Evolutionary conservation across 2,888 invertebrate species (phyloP).

Genomic region (Thalpophila matura): DNA sequence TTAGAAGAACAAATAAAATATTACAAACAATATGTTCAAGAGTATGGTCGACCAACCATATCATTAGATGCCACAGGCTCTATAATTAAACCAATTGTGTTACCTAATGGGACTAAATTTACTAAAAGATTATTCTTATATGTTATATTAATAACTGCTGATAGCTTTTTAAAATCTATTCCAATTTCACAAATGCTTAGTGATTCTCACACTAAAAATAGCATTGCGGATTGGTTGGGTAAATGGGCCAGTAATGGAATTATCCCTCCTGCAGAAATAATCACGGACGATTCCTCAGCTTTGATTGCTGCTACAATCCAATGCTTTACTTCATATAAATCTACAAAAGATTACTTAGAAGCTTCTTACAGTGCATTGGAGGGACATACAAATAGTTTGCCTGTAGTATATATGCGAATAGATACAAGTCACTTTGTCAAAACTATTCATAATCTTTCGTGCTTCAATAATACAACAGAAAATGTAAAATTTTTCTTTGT

Average conservation of each 20-base stretch:
- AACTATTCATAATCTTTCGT: constrained; percentile 40
- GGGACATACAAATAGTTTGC: constrained; percentile 40
- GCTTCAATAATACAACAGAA: constrained; percentile 35
- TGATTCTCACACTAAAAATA: constrained; percentile 39
- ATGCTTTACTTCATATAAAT: constrained; percentile 38
- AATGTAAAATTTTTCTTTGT: constrained; percentile 37
- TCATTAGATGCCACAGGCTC: constrained; percentile 42
- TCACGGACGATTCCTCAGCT: constrained; percentile 44
- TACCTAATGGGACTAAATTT: too few relatives aligned
- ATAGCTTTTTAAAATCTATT: constrained; percentile 40
- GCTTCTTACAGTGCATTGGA: constrained; percentile 44
- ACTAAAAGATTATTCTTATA: constrained; percentile 42
- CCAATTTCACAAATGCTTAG: constrained; percentile 40
- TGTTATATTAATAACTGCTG: constrained; percentile 40
- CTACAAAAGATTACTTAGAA: constrained; percentile 42
- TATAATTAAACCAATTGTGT: constrained; percentile 40
- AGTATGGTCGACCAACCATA: constrained; percentile 44
- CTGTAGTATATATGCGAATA: constrained; percentile 41
- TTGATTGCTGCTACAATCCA: constrained; percentile 42
- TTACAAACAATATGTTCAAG: constrained; percentile 40
- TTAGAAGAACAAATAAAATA: constrained; percentile 43
- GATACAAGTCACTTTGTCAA: constrained; percentile 39
- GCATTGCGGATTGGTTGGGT: constrained; percentile 42
- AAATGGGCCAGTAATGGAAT: constrained; percentile 44
- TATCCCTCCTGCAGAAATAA: constrained; percentile 40